Conservation (phyloP, 2,888 invertebrate species). For the Drosophila diplacantha region DNA sequence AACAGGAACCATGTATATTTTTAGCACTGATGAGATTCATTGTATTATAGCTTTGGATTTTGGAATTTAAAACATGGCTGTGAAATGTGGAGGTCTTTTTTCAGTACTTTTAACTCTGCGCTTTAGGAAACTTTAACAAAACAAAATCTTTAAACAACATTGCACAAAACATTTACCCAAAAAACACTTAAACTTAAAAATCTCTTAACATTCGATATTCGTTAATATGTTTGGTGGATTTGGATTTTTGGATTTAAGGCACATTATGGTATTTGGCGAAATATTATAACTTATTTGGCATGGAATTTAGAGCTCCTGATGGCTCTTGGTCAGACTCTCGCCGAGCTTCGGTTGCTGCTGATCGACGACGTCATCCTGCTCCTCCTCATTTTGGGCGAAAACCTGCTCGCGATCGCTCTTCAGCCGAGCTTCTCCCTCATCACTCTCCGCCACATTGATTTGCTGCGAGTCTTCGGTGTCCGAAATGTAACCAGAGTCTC, state of each 20-base stretch:
- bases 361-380: conserved; percentile 19
- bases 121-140: not conserved
- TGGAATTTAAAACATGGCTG: not conserved
- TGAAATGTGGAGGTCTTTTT: too few relatives aligned
- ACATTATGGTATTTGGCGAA: conserved; percentile 48
- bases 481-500: conserved; percentile 93
- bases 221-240: conserved; percentile 39
- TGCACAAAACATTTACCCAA: conserved; percentile 8
- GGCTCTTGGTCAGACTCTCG: conserved; percentile 52
- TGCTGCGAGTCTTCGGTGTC: conserved; percentile 92
- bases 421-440: conserved; percentile 55
- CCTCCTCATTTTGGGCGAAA: conserved; percentile 29
- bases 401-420: conserved; percentile 74
- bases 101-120: not conserved
- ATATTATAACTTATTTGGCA: conserved; percentile 40
- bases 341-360: conserved; percentile 50
- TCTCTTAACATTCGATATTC: conserved; percentile 27
- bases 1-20: not conserved
- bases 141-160: not conserved
- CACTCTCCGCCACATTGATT: conserved; percentile 27
- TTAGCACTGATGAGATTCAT: not conserved
- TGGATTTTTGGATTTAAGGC: conserved; percentile 44
- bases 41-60: not conserved
- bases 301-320: conserved; percentile 53
- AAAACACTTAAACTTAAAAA: not conserved